Percentiles rank a stretch among this genome's conserved stretches.
phyloP scores from a whole-genome alignment of 2,113 vertebrate species.

The Erythrolamprus reginae region DNA sequence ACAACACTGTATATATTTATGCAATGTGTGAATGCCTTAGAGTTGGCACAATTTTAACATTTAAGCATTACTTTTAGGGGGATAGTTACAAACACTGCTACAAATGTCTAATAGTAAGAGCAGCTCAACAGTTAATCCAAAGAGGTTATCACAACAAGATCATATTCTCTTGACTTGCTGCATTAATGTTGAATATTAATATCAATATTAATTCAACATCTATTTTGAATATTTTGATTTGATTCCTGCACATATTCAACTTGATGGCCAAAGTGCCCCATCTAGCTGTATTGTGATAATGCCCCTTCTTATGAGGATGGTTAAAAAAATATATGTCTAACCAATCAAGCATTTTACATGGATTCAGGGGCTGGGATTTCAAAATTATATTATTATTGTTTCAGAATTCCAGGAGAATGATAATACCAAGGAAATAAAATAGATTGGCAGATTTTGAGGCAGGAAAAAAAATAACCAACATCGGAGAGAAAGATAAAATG shows the following conservation, averaged over 20 bases:
- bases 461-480: neutral
- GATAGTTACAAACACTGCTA: neutral
- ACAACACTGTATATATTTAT: neutral
- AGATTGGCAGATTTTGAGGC: neutral
- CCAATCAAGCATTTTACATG: neutral
- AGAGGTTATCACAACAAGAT: neutral
- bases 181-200: no score
- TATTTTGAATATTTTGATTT: neutral
- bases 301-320: neutral
- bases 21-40: neutral
- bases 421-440: neutral
- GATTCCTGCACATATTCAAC: neutral
- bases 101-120: neutral
- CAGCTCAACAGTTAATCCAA: neutral
- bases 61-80: neutral
- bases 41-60: constrained; percentile 20
- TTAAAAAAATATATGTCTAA: neutral
- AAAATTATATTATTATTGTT: neutral
- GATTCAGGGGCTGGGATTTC: neutral
- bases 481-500: neutral
- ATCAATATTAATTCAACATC: no score
- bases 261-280: neutral
- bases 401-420: neutral
- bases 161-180: neutral
- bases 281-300: neutral